Evolutionary conservation across 2,888 invertebrate species (phyloP).

Genomic region (Hirtodrosophila histrioides): DNA sequence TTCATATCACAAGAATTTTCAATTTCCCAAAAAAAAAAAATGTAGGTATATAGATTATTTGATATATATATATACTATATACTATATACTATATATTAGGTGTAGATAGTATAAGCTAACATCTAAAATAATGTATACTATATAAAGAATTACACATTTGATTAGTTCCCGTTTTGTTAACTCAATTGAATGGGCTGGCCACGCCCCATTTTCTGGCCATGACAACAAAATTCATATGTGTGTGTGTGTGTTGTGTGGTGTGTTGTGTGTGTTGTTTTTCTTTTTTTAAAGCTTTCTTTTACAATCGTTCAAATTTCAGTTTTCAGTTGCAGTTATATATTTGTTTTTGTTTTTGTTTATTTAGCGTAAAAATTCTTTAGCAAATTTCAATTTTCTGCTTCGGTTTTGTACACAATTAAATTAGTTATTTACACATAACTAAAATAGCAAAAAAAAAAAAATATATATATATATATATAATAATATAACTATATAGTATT

Average conservation of each 20-base stretch:
- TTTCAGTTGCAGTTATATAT: slow-evolving; percentile 36
- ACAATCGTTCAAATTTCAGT: slow-evolving; percentile 57
- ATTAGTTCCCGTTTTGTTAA: slow-evolving; percentile 62
- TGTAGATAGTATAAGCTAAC: slow-evolving; percentile 10
- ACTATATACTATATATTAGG: slow-evolving; percentile 14
- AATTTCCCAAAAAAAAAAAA: slow-evolving; percentile 67
- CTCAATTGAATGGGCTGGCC: slow-evolving; percentile 54
- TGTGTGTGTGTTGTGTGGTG: slow-evolving; percentile 27
- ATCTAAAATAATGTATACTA: slow-evolving; percentile 17
- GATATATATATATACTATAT: slow-evolving; percentile 23
- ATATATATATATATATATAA: slow-evolving; percentile 1
- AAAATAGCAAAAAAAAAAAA: slow-evolving; percentile 17
- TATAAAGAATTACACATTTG: slow-evolving; percentile 63
- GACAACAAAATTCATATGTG: slow-evolving; percentile 61
- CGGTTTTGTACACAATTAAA: slow-evolving; percentile 52
- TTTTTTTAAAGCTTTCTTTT: slow-evolving; percentile 74
- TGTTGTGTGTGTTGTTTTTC: slow-evolving; percentile 28
- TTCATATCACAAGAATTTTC: slow-evolving; percentile 80
- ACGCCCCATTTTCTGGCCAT: slow-evolving; percentile 50
- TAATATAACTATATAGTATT: slow-evolving; percentile 14
- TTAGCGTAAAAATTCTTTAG: slow-evolving; percentile 48
- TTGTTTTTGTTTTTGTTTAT: slow-evolving; percentile 15
- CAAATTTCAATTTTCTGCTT: slow-evolving; percentile 57
- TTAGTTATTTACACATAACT: slow-evolving; percentile 54
- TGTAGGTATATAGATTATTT: slow-evolving; percentile 6